Evolutionary conservation across 2,888 invertebrate species (phyloP).

Genomic region (Hecatera dysodea): DNA sequence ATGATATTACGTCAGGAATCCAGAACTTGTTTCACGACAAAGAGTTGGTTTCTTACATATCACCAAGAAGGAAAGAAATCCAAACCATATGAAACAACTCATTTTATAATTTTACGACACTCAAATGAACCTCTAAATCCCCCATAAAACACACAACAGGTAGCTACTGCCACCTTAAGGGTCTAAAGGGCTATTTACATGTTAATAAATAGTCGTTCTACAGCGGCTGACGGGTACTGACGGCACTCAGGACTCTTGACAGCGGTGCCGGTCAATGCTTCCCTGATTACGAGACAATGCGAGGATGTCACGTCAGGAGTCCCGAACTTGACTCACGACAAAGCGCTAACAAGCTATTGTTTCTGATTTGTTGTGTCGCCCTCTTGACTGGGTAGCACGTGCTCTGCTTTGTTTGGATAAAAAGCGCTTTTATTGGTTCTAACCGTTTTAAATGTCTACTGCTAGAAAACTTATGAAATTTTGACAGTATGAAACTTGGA

Average conservation of each 20-base stretch:
- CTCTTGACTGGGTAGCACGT: slow-evolving; percentile 57
- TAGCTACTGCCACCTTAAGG: not conserved
- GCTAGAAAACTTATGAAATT: not conserved
- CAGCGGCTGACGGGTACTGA: slow-evolving; percentile 18
- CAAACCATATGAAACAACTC: too few species aligned
- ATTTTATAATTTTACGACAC: not conserved
- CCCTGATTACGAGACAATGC: slow-evolving; percentile 83
- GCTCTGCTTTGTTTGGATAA: slow-evolving; percentile 44
- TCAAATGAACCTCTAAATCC: not conserved
- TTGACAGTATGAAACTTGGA: not conserved
- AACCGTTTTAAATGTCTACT: not conserved
- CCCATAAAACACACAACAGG: not conserved
- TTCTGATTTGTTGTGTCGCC: slow-evolving; percentile 74
- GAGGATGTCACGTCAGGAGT: slow-evolving; percentile 83
- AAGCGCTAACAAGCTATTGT: slow-evolving; percentile 88
- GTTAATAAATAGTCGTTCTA: not conserved
- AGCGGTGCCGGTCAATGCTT: slow-evolving; percentile 82
- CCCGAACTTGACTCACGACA: slow-evolving; percentile 83
- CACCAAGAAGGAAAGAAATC: slow-evolving; percentile 13
- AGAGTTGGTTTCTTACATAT: too few species aligned
- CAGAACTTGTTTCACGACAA: too few species aligned
- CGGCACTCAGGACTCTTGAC: slow-evolving; percentile 65
- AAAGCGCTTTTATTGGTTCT: slow-evolving; percentile 21
- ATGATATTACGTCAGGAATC: too few species aligned
- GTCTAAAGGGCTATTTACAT: not conserved